phyloP scores from a whole-genome alignment of 2,888 invertebrate species.

The Elegia similella region DNA sequence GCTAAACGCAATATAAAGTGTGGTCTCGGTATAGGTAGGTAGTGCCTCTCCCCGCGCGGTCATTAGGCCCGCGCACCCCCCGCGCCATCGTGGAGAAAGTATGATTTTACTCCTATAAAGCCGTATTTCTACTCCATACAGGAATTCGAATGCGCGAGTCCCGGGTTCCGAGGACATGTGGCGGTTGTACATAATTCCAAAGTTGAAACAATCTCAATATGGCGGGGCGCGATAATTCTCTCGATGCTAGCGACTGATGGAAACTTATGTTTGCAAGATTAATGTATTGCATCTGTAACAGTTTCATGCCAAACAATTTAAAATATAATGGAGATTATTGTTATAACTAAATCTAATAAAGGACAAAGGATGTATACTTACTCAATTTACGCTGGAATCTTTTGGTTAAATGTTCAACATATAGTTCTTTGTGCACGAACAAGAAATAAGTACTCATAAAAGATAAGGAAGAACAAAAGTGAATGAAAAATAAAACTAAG shows the following conservation, averaged over 20 bases:
- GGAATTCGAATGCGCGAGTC: slow-evolving; percentile 80
- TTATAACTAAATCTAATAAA: too few relatives aligned
- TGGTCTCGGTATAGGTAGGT: slow-evolving; percentile 73
- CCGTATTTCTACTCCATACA: slow-evolving; percentile 82
- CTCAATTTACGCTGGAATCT: too few relatives aligned
- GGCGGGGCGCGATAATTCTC: slow-evolving; percentile 61
- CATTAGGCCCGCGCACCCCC: slow-evolving; percentile 74
- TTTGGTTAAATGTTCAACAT: too few relatives aligned
- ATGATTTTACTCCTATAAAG: slow-evolving; percentile 82
- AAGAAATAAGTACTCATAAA: too few relatives aligned
- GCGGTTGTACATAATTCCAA: slow-evolving; percentile 73
- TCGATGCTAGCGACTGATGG: slow-evolving; percentile 32
- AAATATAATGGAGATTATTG: neutral
- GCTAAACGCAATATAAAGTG: slow-evolving; percentile 81
- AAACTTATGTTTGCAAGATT: slow-evolving; percentile 25
- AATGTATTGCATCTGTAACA: slow-evolving; percentile 1
- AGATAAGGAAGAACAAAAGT: too few relatives aligned
- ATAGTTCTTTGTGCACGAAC: too few relatives aligned
- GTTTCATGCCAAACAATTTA: neutral
- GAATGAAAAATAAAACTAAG: too few relatives aligned
- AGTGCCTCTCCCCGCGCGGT: slow-evolving; percentile 77
- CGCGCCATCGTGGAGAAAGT: slow-evolving; percentile 75
- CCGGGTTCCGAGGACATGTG: slow-evolving; percentile 75
- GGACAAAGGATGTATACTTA: too few relatives aligned
- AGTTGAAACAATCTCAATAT: slow-evolving; percentile 76